Percentiles rank a stretch among this genome's conserved stretches.
These are phyloP conservation scores for Spinus olivaceus DNA, from an alignment of 2,797 vertebrate species.

Conservation along the genomic window DNA sequence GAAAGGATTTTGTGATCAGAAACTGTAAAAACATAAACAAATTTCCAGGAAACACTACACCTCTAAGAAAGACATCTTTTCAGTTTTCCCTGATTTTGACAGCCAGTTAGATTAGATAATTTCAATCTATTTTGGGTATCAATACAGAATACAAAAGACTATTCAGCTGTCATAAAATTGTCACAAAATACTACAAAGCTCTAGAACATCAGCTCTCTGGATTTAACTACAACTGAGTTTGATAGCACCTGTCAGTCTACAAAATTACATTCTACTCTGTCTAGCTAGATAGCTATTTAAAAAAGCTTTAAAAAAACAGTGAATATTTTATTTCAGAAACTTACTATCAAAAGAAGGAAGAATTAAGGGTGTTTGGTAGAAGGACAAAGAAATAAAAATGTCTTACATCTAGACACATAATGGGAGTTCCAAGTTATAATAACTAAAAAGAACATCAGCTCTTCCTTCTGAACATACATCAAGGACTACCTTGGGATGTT, in stretches of 20 bases:
- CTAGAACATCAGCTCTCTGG: background rate
- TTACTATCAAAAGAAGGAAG: background rate
- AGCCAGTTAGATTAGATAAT: background rate
- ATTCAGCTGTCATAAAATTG: background rate
- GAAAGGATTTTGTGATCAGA: background rate
- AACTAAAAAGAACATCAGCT: background rate
- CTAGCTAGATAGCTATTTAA: background rate
- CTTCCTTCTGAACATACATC: background rate
- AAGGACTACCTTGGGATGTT: background rate
- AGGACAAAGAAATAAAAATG: background rate
- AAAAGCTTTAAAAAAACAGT: background rate
- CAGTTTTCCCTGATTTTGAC: background rate
- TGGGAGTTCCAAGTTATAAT: background rate
- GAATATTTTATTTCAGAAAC: background rate
- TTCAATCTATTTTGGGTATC: background rate
- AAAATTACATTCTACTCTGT: background rate
- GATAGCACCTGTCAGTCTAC: background rate
- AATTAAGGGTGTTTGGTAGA: background rate
- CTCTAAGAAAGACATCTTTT: background rate
- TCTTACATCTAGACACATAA: background rate
- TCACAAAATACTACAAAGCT: background rate
- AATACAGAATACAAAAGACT: background rate
- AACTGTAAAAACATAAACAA: background rate
- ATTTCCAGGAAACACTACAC: background rate
- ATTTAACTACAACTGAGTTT: background rate